Evolutionary conservation across 2,797 vertebrate genomes (phyloP).

Genomic region (Adrianichthys oophorus): DNA sequence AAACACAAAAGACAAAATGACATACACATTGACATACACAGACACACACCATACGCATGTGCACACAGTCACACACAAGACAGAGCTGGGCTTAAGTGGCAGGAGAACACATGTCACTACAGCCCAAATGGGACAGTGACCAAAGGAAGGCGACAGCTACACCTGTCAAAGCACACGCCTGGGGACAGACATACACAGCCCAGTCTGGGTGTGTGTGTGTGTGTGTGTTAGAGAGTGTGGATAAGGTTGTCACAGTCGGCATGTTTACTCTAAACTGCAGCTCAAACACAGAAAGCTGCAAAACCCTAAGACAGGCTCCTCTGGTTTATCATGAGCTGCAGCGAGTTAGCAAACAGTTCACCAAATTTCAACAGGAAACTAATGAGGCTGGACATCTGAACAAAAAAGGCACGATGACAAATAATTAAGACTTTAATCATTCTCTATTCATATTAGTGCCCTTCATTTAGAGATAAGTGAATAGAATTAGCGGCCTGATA

Average conservation of each 20-base stretch:
- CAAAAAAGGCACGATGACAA: constrained; percentile 50
- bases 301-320: constrained; percentile 10
- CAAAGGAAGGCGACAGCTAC: constrained; percentile 76
- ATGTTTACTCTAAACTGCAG: constrained; percentile 22
- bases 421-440: constrained; percentile 67
- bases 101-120: constrained; percentile 79
- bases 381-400: constrained; percentile 54
- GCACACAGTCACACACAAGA: constrained; percentile 53
- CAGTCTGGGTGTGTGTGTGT: constrained; percentile 30
- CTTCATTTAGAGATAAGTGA: constrained; percentile 63
- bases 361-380: constrained; percentile 27
- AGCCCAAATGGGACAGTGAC: constrained; percentile 71
- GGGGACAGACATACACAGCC: constrained; percentile 58
- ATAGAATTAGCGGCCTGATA: constrained; percentile 66
- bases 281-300: constrained; percentile 34
- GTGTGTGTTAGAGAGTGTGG: constrained; percentile 32
- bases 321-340: constrained; percentile 29
- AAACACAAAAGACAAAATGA: constrained; percentile 36
- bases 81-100: constrained; percentile 51
- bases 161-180: constrained; percentile 75
- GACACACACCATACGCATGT: constrained; percentile 12
- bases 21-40: constrained; percentile 18
- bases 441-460: constrained; percentile 55
- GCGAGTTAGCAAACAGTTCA: constrained; percentile 7
- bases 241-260: constrained; percentile 47